Evolutionary conservation across 2,113 vertebrate species (phyloP), one percentile per base, ranked within the genome.

Genomic region (Naja naja): DNA sequence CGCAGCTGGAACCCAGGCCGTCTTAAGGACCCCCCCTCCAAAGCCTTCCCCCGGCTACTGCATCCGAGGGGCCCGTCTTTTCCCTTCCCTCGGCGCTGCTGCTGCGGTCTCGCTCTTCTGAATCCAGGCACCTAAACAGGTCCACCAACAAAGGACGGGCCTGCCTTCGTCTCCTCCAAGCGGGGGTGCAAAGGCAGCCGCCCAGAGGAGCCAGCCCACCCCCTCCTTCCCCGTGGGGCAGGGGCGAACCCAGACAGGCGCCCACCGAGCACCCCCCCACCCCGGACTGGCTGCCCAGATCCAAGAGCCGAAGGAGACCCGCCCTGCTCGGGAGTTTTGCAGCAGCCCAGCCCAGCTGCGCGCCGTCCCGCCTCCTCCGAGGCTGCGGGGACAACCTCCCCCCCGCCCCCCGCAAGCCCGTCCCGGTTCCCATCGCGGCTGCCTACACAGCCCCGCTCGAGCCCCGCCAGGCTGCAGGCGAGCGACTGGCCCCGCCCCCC

Each of bases 391-490:
- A 69, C 64, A 9, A 9, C 7, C 47, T 0, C 7, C 47, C 8
- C 47, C 47, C 47, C 47, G 1, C 47, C 47, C 47, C 1, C 12
- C 30, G 1, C 4, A 30, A 69, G 11, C 11, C 60, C 60, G 12
- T n/a, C 60, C 4, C 27, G 11, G 58, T n/a, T n/a, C n/a, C 5
- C 11, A 11, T 1, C 11, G 60, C 60, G 27, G 60, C 60, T 0
- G 27, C 60, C 30, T 1, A 0, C 25, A 27, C 1, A 1, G 27
- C 3, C 60, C 10, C 5, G 0, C 0, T 8, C 56, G 5, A 16
- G 39, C 8, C 16, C 1, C 18, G 74, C 74, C 34, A 43, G 34
- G 18, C 7, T 4, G 81, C 18, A 7, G 18, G 81, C 34, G 0
- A 85, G 22, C 20, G 39, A 39, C 81, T 23, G 81, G 43, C 64